Base-by-base conservation (phyloP, 2,113 vertebrate species). In the Nematolebias whitei region DNA sequence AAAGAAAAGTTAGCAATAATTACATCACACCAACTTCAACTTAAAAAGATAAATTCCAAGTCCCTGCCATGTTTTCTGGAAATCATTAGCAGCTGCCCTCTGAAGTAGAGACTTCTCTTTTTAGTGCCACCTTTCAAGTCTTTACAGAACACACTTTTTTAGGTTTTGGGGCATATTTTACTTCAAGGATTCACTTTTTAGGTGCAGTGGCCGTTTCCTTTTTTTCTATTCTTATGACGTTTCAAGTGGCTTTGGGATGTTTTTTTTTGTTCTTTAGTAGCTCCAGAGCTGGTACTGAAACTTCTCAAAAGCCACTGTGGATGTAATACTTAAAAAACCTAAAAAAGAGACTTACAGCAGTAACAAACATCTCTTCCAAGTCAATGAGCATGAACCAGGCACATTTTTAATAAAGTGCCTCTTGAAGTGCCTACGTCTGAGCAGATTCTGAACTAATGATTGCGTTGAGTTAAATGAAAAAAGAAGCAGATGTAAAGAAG, bases 91-190 rank as follows among this genome's bases (percentile, higher is more conserved):
- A 52, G 43, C 65, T 63, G 49, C 19, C 74, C 57, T 76, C 20
- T 68, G 60, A 53, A 67, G 38, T 7, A 45, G 51, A 63, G 43
- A 66, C 26, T 18, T 22, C 29, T 65, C 49, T 35, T 69, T 56
- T 57, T 60, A 61, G 18, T 74, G 63, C 38, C n/a, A 24, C 54
- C 26, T 68, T 67, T 77, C 39, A 73, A 67, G n/a, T 13, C 41
- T 60, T 55, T 47, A 47, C 18, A 57, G 20, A 69, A 19, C 18
- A 10, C 10, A 49, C 19, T 39, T 39, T n/a, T 48, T n/a, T 39
- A 12, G 13, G 26, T 40, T 9, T 47, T 10, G 40, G 32, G 8
- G 7, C 45, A 29, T 18, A 49, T 44, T 43, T 19, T 23, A 65
- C 59, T 71, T 79, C 63, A 71, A 77, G 18, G 51, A 29, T 61